Percentiles rank a stretch among this genome's conserved stretches.
phyloP scores from a whole-genome alignment of 92 coral and sea anemone genomes.

The Hydrozoanthus gracilis region DNA sequence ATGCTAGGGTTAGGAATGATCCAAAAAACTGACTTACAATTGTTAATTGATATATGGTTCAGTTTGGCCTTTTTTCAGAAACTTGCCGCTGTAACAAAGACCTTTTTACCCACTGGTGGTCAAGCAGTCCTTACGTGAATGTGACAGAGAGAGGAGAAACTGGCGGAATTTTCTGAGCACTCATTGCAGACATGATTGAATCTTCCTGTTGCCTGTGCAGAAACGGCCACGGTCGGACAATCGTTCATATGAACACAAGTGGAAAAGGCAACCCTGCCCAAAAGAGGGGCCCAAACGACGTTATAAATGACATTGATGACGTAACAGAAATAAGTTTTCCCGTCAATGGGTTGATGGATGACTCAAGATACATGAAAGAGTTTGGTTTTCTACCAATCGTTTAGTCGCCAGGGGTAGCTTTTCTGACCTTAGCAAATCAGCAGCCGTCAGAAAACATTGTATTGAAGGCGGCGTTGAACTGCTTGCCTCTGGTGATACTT shows the following conservation, averaged over 20 bases:
- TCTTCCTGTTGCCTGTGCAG: conserved; percentile 47
- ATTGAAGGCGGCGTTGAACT: neutral
- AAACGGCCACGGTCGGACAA: conserved; percentile 52
- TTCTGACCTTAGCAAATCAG: conserved; percentile 45
- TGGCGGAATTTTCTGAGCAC: conserved; percentile 52
- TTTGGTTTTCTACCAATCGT: conserved; percentile 59
- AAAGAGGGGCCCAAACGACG: conserved; percentile 42
- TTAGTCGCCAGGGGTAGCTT: conserved; percentile 64
- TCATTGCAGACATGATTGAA: conserved; percentile 30
- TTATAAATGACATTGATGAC: conserved; percentile 47
- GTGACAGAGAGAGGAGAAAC: conserved; percentile 22
- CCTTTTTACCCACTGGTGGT: conserved; percentile 63
- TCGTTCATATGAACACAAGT: conserved; percentile 18
- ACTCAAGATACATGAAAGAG: conserved; percentile 46
- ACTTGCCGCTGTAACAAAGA: conserved; percentile 53
- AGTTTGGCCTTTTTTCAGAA: conserved; percentile 22
- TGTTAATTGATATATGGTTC: too few relatives aligned
- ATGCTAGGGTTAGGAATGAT: too few relatives aligned
- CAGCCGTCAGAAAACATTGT: conserved; percentile 1
- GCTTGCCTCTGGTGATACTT: conserved; percentile 43
- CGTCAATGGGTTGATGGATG: conserved; percentile 53
- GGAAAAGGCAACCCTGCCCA: conserved; percentile 28
- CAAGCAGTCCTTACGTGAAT: conserved; percentile 50
- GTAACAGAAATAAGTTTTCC: conserved; percentile 53
- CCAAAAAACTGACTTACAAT: too few relatives aligned